Evolutionary conservation across 2,888 invertebrate genomes (phyloP).

Genomic region (Brenthis daphne): DNA sequence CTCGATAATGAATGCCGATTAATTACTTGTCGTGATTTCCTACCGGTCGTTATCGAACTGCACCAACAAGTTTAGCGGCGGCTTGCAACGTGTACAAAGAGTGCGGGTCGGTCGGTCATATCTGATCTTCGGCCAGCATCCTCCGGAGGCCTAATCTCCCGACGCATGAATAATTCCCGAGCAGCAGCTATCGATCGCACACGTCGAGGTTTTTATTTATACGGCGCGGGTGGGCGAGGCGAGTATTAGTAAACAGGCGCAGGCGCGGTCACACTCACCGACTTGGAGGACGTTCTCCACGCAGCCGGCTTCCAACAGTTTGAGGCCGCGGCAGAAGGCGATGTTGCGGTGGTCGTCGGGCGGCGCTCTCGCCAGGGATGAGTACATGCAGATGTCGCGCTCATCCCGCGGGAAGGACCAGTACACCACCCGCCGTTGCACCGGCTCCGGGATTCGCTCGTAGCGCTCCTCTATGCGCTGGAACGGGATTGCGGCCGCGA

Average conservation of each 20-base stretch:
- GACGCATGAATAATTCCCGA: conserved; percentile 82
- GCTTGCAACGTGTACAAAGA: too few relatives aligned
- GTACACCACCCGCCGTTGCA: conserved; percentile 92
- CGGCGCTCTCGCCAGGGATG: conserved; percentile 85
- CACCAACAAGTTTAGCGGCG: conserved; percentile 19
- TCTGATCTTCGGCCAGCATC: conserved; percentile 49
- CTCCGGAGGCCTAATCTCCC: conserved; percentile 70
- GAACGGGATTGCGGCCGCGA: conserved; percentile 92
- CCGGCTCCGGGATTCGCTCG: conserved; percentile 93
- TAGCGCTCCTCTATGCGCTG: conserved; percentile 93
- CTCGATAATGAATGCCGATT: conserved; percentile 52
- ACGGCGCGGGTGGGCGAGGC: conserved; percentile 81
- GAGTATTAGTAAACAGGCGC: conserved; percentile 82
- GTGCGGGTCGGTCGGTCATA: conserved; percentile 37
- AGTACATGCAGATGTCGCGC: conserved; percentile 94
- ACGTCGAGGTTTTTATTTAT: conserved; percentile 82
- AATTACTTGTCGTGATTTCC: conserved; percentile 54
- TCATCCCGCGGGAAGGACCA: conserved; percentile 95
- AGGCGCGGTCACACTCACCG: conserved; percentile 86
- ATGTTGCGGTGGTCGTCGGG: conserved; percentile 89
- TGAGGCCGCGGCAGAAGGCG: conserved; percentile 93
- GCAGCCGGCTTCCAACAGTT: conserved; percentile 90
- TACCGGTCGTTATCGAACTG: conserved; percentile 45
- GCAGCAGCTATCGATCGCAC: conserved; percentile 81
- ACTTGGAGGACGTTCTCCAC: conserved; percentile 94